phyloP scores from a whole-genome alignment of 2,113 vertebrate genomes.

The Dromiciops gliroides region DNA sequence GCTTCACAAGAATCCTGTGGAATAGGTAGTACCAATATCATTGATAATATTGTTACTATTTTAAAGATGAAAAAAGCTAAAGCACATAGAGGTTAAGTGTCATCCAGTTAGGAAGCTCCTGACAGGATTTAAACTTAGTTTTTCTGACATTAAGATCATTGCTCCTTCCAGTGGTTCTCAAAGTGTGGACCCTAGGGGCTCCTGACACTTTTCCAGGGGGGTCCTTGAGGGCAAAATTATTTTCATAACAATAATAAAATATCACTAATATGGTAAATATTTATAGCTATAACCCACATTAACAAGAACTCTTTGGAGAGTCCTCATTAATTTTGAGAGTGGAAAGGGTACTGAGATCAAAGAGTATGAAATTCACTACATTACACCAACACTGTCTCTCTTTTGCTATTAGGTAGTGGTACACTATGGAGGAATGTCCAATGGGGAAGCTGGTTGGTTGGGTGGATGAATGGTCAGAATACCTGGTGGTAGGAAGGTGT shows the following conservation, averaged over 20 bases:
- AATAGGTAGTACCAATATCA: neutral
- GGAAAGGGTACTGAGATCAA: neutral
- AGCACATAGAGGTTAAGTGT: neutral
- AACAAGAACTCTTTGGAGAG: neutral
- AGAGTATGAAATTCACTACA: neutral
- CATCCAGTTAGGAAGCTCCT: neutral
- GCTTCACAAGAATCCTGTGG: neutral
- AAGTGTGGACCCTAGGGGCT: neutral
- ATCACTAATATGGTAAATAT: neutral
- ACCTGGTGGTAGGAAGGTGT: neutral
- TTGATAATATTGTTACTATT: neutral
- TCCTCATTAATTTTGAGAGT: neutral
- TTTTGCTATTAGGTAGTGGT: neutral
- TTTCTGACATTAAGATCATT: neutral
- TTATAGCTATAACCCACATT: neutral
- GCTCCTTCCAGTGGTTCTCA: neutral
- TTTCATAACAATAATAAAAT: neutral
- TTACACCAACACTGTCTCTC: neutral
- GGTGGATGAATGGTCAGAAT: neutral
- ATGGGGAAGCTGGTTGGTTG: neutral
- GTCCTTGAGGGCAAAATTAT: neutral
- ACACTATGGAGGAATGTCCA: neutral
- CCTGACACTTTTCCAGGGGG: neutral
- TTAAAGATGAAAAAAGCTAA: neutral
- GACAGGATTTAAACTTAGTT: conserved; percentile 4